phyloP scores from a whole-genome alignment of 2,888 invertebrate genomes.

The Hemithea aestivaria region DNA sequence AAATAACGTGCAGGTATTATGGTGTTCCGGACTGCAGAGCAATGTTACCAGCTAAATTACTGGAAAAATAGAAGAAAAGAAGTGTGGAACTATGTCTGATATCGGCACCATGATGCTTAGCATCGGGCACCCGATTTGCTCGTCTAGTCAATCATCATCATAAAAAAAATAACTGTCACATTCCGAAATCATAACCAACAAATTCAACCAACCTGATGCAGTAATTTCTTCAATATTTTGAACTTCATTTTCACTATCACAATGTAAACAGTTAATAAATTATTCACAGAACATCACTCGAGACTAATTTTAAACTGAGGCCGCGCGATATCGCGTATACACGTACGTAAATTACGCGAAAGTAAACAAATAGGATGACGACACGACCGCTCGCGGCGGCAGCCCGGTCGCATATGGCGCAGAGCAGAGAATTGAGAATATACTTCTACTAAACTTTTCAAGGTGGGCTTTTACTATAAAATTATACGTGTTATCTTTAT shows the following conservation, averaged over 20 bases:
- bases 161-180: conserved; percentile 9
- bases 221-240: conserved; percentile 65
- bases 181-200: conserved; percentile 21
- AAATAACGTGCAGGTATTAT: no score
- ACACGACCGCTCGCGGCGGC: conserved; percentile 32
- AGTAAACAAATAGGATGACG: conserved; percentile 24
- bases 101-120: no score
- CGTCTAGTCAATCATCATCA: no score
- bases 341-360: conserved; percentile 26
- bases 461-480: no score
- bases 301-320: conserved; percentile 40
- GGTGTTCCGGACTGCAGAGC: no score
- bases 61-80: no score
- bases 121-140: no score
- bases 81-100: no score
- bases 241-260: conserved; percentile 54
- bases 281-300: conserved; percentile 41
- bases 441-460: no score
- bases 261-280: conserved; percentile 9
- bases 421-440: no score
- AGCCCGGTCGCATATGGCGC: conserved; percentile 27
- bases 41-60: no score
- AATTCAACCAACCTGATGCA: conserved; percentile 52
- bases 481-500: no score
- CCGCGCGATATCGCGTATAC: conserved; percentile 34